Percentiles rank a stretch among this genome's conserved stretches.
These are phyloP conservation scores for Pteruthius melanotis DNA, from an alignment of 2,113 vertebrate species.

Conservation along the genomic window DNA sequence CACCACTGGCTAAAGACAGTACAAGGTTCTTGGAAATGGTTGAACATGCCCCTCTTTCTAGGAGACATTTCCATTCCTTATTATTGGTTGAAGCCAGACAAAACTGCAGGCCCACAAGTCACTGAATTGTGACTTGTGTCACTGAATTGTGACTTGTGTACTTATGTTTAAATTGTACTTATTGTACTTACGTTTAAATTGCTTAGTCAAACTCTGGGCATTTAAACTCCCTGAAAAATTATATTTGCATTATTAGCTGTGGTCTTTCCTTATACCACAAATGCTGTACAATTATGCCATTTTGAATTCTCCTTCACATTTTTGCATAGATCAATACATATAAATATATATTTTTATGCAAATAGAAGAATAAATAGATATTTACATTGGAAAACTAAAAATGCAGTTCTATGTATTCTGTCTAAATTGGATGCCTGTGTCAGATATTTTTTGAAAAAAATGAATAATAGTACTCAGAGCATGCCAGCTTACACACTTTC, in stretches of 20 bases:
- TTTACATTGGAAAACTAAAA: neutral
- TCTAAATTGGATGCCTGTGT: neutral
- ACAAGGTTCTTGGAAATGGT: neutral
- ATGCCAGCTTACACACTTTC: neutral
- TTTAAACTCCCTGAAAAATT: neutral
- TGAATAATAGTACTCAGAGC: neutral
- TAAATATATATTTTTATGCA: neutral
- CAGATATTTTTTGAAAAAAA: neutral
- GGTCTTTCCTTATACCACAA: neutral
- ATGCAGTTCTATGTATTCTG: fast-evolving
- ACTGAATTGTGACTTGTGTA: no score
- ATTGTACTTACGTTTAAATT: no score
- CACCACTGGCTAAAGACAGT: neutral
- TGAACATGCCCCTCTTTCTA: neutral
- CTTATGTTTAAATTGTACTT: no score
- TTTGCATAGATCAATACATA: neutral
- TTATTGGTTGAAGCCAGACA: neutral
- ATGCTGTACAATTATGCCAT: neutral
- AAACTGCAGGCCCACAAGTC: neutral
- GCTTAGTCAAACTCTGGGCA: fast-evolving
- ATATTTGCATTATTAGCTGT: neutral
- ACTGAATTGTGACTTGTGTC: no score
- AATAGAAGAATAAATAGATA: neutral
- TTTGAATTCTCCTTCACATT: neutral
- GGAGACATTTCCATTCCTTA: neutral